These are phyloP conservation scores for Sebastes fasciatus DNA, from an alignment of 2,113 vertebrate genomes.

Conservation along the genomic window DNA sequence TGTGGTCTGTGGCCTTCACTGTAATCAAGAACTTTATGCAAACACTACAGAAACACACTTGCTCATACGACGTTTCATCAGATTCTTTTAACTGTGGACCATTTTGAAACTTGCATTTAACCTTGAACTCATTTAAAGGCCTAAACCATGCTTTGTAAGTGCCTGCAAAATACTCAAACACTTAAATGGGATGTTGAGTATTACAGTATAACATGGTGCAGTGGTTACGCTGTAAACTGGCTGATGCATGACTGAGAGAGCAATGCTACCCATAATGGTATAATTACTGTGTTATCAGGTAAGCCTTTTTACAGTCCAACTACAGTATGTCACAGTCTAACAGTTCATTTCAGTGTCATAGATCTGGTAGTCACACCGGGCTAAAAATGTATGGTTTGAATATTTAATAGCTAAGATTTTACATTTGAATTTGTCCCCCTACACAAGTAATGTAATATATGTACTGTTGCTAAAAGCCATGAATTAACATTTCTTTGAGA, in stretches of 20 bases:
- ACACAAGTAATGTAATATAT: conserved; percentile 47
- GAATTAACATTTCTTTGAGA: conserved; percentile 59
- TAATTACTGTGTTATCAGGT: conserved; percentile 64
- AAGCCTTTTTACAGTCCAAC: conserved; percentile 48
- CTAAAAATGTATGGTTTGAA: conserved; percentile 38
- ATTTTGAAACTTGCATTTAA: conserved; percentile 47
- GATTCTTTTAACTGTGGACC: conserved; percentile 41
- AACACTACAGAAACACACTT: conserved; percentile 22
- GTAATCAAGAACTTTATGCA: conserved; percentile 54
- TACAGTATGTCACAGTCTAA: conserved; percentile 37
- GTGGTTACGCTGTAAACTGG: conserved; percentile 51
- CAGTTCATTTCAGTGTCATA: conserved; percentile 22
- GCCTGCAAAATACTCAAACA: conserved; percentile 69
- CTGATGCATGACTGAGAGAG: conserved; percentile 65
- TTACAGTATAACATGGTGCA: conserved; percentile 25
- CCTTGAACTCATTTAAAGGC: conserved; percentile 51
- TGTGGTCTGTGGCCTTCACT: conserved; percentile 40
- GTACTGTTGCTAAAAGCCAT: conserved; percentile 68
- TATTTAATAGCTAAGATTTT: conserved; percentile 41
- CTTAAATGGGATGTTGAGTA: conserved; percentile 34
- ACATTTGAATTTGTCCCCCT: conserved; percentile 18
- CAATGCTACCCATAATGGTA: conserved; percentile 41
- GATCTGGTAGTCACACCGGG: conserved; percentile 37
- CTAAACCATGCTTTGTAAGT: conserved; percentile 71
- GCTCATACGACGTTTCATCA: not conserved